Base-by-base conservation (phyloP, 2,888 invertebrate species). In the Abscondita cerata region DNA sequence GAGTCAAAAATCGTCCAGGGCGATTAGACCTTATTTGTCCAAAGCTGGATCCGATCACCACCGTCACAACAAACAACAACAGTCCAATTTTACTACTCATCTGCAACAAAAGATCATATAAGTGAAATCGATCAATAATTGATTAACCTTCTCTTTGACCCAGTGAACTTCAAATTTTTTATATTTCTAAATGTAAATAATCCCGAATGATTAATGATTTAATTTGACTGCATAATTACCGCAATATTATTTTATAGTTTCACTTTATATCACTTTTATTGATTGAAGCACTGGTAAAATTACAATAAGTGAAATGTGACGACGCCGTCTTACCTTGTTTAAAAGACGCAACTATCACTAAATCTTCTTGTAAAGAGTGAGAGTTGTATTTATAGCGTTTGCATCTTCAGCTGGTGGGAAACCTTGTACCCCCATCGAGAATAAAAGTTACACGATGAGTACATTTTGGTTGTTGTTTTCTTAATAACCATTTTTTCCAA, bases 1-100 rank as follows among this genome's bases (percentile, higher is more conserved):
- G 85, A 51, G 93, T 89, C 68, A 94, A 85, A 83, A 94, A 93
- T 74, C 94, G 84, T 75, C 93, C 93, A 11, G 93, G 92, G 78
- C 91, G 87, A 74, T 87, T 87, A 63, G 86, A 84, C 70, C 84
- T 80, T 65, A 82, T 83, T 80, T 85, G 83, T 68, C 80, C 83
- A 75, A 85, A 83, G 54, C 84, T 85, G 55, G 83, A 84, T 69
- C 84, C 83, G 60, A 75, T 79, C 66, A 81, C 71, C 55, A 77
- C 78, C 71, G 86, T 86, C 72, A 87, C 81, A 69, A 87, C 84
- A 70, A 85, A 84, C 75, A 87, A 80, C 80, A 90, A 80, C 76
- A 85, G 76, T 76, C 85, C 79, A 76, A 84, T 81, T 83, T 87
- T 86, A 83, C 87, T 78, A 82, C 87, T 90, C 92, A 92, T 92